phyloP scores from a whole-genome alignment of 1,140 invertebrate genomes.

The Penaeus chinensis region DNA sequence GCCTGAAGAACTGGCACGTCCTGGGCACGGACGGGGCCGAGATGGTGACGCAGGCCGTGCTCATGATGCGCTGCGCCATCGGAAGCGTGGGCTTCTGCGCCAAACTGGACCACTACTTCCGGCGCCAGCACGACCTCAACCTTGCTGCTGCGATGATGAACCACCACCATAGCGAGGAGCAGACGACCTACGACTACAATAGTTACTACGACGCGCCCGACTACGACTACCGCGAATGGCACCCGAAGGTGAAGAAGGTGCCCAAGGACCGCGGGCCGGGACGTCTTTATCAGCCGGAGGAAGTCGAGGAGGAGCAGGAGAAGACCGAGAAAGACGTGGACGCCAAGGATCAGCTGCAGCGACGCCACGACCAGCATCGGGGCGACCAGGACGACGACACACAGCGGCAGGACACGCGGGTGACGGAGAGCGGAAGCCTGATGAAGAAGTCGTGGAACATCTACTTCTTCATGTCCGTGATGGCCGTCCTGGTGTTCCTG shows the following conservation, averaged over 20 bases:
- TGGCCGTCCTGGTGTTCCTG: slow-evolving; percentile 49
- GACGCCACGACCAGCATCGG: neutral
- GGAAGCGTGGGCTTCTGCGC: slow-evolving; percentile 38
- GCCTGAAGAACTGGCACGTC: slow-evolving; percentile 35
- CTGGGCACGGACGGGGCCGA: slow-evolving; percentile 32
- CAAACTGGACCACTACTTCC: slow-evolving; percentile 50
- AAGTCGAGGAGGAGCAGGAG: neutral
- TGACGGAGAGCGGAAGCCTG: neutral
- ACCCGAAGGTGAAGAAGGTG: neutral
- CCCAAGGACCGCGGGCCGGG: neutral
- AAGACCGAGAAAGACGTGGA: neutral
- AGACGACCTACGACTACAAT: neutral
- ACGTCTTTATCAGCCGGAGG: neutral
- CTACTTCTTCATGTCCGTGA: slow-evolving; percentile 44
- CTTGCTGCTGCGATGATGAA: slow-evolving; percentile 57
- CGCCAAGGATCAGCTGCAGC: slow-evolving; percentile 7
- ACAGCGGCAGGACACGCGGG: neutral
- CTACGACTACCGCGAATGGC: neutral
- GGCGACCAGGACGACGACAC: neutral
- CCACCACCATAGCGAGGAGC: slow-evolving; percentile 4
- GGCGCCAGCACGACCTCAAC: slow-evolving; percentile 48
- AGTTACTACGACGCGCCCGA: neutral
- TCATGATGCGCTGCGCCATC: slow-evolving; percentile 52
- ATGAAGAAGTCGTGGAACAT: slow-evolving; percentile 16
- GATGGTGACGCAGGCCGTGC: slow-evolving; percentile 33